Evolutionary conservation across 1,140 invertebrate species (phyloP), one percentile per base, ranked within the genome.

Genomic region (Pseudomyrmex pallidus): DNA sequence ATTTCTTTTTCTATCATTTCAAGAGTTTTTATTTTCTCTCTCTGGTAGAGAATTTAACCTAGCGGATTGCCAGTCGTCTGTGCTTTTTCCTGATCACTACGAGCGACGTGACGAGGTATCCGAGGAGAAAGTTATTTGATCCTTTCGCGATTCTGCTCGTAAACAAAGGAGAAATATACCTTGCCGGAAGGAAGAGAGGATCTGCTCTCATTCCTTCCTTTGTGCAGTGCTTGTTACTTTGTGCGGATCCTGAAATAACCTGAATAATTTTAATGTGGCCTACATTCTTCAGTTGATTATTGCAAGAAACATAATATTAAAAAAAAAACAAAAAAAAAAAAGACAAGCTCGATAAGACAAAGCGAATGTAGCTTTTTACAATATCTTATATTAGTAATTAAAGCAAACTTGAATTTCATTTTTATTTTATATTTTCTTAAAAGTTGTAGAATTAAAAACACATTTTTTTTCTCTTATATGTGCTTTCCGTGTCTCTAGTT

Each of bases 41-140:
- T 15, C 13, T 8, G 5, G 20, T 57, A 8, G 12, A 4, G 8
- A 80, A 70, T 80, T 70, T 20, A 70, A 70, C 64, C 70, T 35
- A 35, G 35, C 20, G 52, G 25, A 56, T 7, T 78, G 54, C 17
- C 74, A 78, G 20, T 35, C 20, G 50, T 64, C 66, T 12, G 59
- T 66, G 83, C 48, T 59, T 59, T 80, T 17, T 8, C 76, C 61
- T 59, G 66, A 80, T 73, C 76, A 87, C 68, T 74, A 35, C 9
- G 35, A 2, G 57, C 50, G 22, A 86, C 50, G n/a, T 57, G 85
- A 86, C 84, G 44, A 52, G 64, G 54, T 74, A 77, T 44, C 22
- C n/a, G 59, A 67, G 57, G 74, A 35, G 35, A 87, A 87, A 84
- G 80, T 87, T 87, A 73, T 70, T 57, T 52, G 80, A 84, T 50